A percentile compares a stretch with the other conserved stretches of the same genome.
Evolutionary conservation across 2,888 invertebrate genomes (phyloP).

Genomic region (Uropetala carovei): DNA sequence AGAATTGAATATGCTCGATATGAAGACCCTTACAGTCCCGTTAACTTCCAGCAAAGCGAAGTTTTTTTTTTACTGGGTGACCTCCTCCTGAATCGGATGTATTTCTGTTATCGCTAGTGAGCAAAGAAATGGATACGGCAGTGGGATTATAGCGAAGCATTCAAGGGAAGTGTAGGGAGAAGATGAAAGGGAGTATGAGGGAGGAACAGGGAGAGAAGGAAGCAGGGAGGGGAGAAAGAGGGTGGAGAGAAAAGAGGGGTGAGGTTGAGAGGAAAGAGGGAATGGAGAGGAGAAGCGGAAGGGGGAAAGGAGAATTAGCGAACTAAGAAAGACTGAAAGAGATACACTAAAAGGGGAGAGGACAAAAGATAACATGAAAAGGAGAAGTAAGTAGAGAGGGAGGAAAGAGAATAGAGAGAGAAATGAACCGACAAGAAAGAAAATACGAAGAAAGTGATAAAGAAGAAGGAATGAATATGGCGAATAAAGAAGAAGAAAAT

Average conservation of each 20-base stretch:
- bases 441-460: no score
- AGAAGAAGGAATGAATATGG: no score
- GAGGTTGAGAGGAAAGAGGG: not conserved
- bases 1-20: not conserved
- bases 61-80: conserved; percentile 34
- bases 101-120: conserved; percentile 37
- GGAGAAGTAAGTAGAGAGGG: not conserved
- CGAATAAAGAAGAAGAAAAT: not conserved
- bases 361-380: no score
- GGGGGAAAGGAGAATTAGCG: not conserved
- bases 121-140: conserved; percentile 51
- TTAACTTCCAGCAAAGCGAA: conserved; percentile 9
- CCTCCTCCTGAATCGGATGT: conserved; percentile 58
- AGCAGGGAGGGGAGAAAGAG: not conserved
- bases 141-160: conserved; percentile 51
- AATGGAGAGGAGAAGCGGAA: not conserved
- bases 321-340: not conserved
- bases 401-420: not conserved
- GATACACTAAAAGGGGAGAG: not conserved
- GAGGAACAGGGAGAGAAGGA: not conserved
- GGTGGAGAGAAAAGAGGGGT: not conserved
- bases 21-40: not conserved
- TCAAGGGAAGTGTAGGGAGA: conserved; percentile 10
- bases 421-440: not conserved
- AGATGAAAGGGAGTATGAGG: conserved; percentile 34